These are phyloP conservation scores for Bryconaethiops microstoma DNA, from an alignment of 2,797 vertebrate genomes.

Conservation along the genomic window DNA sequence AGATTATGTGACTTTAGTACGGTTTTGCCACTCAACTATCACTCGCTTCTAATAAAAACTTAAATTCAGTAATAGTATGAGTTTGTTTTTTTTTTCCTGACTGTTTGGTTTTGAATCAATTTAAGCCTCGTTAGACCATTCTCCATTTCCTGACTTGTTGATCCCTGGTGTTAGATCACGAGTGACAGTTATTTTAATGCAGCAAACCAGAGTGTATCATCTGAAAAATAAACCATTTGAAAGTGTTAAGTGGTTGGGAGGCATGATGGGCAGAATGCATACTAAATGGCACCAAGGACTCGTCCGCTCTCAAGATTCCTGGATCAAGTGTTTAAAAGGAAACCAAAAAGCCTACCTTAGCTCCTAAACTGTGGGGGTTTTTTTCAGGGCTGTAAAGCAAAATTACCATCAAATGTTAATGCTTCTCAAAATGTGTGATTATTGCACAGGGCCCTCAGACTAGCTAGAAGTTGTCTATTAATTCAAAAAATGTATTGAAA, in stretches of 20 bases:
- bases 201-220: neutral
- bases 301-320: neutral
- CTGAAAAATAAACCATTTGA: conserved; percentile 10
- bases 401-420: neutral
- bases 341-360: neutral
- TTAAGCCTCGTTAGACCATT: neutral
- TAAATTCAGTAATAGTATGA: neutral
- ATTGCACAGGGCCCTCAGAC: neutral
- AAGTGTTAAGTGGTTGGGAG: neutral
- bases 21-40: neutral
- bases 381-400: neutral
- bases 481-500: too few species aligned
- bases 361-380: neutral
- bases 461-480: neutral
- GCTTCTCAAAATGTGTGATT: neutral
- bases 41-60: neutral
- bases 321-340: neutral
- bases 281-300: neutral
- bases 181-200: conserved; percentile 12
- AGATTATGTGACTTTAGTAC: too few species aligned
- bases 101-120: neutral
- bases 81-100: neutral
- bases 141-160: neutral
- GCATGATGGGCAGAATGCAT: neutral
- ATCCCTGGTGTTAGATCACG: neutral